Base-by-base conservation (phyloP, 2,797 vertebrate genomes). In the Potorous gilbertii region DNA sequence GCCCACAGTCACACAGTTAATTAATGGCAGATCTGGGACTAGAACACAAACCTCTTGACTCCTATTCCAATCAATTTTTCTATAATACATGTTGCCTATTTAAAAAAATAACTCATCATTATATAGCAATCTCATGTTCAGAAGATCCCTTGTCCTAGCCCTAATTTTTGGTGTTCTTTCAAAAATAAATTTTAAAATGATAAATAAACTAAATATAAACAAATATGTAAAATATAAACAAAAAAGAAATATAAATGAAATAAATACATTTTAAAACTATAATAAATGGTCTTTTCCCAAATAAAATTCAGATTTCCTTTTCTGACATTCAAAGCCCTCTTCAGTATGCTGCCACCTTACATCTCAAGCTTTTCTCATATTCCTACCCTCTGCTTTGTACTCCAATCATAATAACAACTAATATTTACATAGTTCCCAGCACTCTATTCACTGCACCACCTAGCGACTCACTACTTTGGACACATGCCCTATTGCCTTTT, bases 1-100 rank as follows among this genome's bases (percentile, higher is more conserved):
- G n/a, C 29, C 34, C 62, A 94, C 95, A 93, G 90, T 95, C 95
- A 91, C 34, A 46, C 31, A 81, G 74, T 92, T 55, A 92, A 81
- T 95, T 87, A 81, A 21, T 21, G 14, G 90, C 46, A 87, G 50
- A 1, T 28, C 6, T 92, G 62, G n/a, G 10, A 74, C 40, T 90
- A 34, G 62, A 95, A 96, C 54, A 21, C n/a, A 46, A 28, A 29
- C 0, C 0, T 5, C 66, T 31, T 55, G 92, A 93, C 59, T 24
- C 87, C n/a, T 54, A 55, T 13, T 56, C 24, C 46, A 46, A 8
- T n/a, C 34, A 46, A 81, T 6, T 81, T 81, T 81, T 29, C n/a
- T 46, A 81, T 24, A 24, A 46, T 46, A 81, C 66, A 81, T 13
- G n/a, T 40, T 81, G n/a, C 66, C 66, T 40, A 9, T n/a, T 74